Base-by-base conservation (phyloP, 2,797 vertebrate species). In the Botia kubotai region DNA sequence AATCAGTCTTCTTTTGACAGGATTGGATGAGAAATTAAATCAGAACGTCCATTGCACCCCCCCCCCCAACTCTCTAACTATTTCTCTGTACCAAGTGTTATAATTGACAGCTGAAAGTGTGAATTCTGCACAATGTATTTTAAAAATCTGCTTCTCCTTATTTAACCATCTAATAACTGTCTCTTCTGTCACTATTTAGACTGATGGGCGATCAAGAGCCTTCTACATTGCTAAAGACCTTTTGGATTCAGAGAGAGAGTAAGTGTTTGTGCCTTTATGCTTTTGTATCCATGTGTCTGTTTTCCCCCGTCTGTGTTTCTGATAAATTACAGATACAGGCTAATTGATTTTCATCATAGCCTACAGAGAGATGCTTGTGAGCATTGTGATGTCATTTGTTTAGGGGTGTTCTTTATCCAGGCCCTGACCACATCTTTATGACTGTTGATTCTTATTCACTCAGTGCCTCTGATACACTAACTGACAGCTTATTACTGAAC, bases 161-260 rank as follows among this genome's bases (percentile, higher is more conserved):
- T 8, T 83, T 36, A 26, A 14, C 75, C n/a, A 83, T 26, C 60
- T 65, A 13, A 66, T 70, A 17, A 14, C 26, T 74, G 69, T 69
- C 33, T 68, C 46, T 53, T 75, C 14, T 29, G 23, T 75, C 79
- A n/a, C 14, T 46, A 14, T 46, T 83, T 55, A 99, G 98, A 95
- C 94, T 90, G 96, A 98, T 91, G 97, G 96, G 67, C 94, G 94
- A 82, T 96, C 96, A 83, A 93, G 97, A 92, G 96, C 96, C 16
- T 94, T 95, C 84, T 93, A 95, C 80, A 92, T 99, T 14, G 97
- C 94, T 81, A 96, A 97, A 90, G 96, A 97, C 80, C 92, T 99
- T 50, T 87, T 96, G 71, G 94, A 97, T 87, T 96, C 97, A 0
- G 98, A 99, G 91, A 96, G 95, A 94, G 86, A 81, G 98, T 99